Conservation (phyloP, 2,797 vertebrate species). For the Sebastes dallii region DNA sequence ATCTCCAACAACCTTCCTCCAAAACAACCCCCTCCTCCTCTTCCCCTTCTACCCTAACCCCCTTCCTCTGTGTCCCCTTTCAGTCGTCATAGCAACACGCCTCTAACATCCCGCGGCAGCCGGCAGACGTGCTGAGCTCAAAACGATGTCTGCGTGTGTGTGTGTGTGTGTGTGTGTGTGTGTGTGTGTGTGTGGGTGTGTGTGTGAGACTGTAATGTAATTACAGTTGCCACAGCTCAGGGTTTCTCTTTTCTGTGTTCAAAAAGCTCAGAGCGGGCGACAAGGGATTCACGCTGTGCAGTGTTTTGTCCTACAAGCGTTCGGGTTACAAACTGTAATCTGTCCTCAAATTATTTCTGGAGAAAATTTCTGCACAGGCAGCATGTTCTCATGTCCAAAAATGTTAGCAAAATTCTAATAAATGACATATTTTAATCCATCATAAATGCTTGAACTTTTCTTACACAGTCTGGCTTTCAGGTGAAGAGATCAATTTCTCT, state of each 20-base stretch:
- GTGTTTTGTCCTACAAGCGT: constrained; percentile 25
- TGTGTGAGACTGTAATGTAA: constrained; percentile 65
- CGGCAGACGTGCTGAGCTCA: constrained; percentile 72
- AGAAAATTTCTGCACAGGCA: not conserved
- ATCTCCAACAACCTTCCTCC: constrained; percentile 45
- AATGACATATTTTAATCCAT: not conserved
- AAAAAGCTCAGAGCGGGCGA: constrained; percentile 36
- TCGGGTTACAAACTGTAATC: constrained; percentile 31
- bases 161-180: constrained; percentile 5
- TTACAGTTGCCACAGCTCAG: constrained; percentile 72
- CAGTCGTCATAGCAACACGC: constrained; percentile 94
- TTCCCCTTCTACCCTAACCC: constrained; percentile 58
- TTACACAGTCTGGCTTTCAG: not conserved
- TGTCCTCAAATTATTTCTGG: constrained; percentile 16
- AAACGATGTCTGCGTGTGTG: constrained; percentile 52
- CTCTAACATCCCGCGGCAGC: constrained; percentile 90
- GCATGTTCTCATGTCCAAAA: not conserved
- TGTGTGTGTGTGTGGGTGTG: not conserved
- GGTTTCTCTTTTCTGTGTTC: constrained; percentile 49
- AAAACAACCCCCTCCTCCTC: constrained; percentile 60
- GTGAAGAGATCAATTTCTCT: constrained; percentile 21
- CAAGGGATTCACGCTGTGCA: constrained; percentile 52
- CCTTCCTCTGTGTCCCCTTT: constrained; percentile 76
- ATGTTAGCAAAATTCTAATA: not conserved
- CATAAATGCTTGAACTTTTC: not conserved